phyloP scores from a whole-genome alignment of 2,113 vertebrate species.

The Heptranchias perlo region DNA sequence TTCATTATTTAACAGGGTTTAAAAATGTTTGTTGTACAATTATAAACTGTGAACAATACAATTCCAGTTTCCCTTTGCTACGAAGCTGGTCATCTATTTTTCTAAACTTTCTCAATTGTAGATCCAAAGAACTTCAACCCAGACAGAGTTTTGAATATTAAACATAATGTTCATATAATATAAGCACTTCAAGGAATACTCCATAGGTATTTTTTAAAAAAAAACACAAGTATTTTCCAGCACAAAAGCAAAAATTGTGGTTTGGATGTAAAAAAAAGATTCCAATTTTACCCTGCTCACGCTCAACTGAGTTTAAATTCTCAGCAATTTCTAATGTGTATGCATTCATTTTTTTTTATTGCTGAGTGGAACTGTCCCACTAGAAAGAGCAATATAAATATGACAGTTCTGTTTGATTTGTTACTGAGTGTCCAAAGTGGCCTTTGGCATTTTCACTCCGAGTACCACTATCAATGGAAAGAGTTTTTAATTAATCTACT shows the following conservation, averaged over 20 bases:
- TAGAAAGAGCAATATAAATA: neutral
- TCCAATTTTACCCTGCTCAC: neutral
- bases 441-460: neutral
- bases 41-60: neutral
- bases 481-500: neutral
- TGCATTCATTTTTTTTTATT: neutral
- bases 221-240: neutral
- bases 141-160: neutral
- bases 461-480: neutral
- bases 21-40: neutral
- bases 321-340: neutral
- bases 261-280: neutral
- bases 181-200: neutral
- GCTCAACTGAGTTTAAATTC: neutral
- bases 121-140: neutral
- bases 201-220: neutral
- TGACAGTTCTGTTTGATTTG: neutral
- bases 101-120: neutral
- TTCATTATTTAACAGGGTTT: neutral
- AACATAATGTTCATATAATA: neutral
- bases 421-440: neutral
- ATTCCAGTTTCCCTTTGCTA: neutral
- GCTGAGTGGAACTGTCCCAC: neutral
- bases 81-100: neutral
- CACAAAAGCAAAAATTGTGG: neutral